phyloP scores from a whole-genome alignment of 2,888 invertebrate species.

The Vanessa cardui region DNA sequence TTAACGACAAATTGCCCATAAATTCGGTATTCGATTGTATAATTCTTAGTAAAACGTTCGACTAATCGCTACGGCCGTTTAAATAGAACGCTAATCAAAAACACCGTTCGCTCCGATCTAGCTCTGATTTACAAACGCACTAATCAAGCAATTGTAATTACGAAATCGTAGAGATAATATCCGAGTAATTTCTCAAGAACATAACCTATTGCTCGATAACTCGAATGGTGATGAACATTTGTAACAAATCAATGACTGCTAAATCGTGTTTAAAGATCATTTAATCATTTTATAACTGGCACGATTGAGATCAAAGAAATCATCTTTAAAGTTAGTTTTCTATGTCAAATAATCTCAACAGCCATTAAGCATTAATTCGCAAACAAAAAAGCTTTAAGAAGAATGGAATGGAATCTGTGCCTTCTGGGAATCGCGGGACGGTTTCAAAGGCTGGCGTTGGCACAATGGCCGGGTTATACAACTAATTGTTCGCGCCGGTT shows the following conservation, averaged over 20 bases:
- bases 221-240: slow-evolving; percentile 18
- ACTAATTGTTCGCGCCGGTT: slow-evolving; percentile 68
- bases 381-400: slow-evolving; percentile 62
- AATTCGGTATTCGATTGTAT: slow-evolving; percentile 1
- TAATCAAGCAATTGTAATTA: slow-evolving; percentile 33
- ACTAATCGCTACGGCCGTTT: slow-evolving; percentile 12
- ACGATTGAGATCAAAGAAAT: background rate
- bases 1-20: background rate
- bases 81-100: slow-evolving; percentile 24
- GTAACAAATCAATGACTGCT: slow-evolving; percentile 14
- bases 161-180: slow-evolving; percentile 25
- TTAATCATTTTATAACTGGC: background rate
- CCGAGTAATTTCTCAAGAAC: slow-evolving; percentile 41
- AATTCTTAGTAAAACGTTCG: slow-evolving; percentile 2
- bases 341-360: slow-evolving; percentile 37
- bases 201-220: slow-evolving; percentile 30
- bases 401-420: slow-evolving; percentile 60
- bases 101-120: slow-evolving; percentile 20
- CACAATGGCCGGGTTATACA: slow-evolving; percentile 74
- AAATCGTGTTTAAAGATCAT: slow-evolving; percentile 17
- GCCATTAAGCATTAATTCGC: slow-evolving; percentile 71
- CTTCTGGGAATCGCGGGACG: slow-evolving; percentile 73
- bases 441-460: slow-evolving; percentile 56
- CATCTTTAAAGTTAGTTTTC: slow-evolving; percentile 12
- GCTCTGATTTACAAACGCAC: slow-evolving; percentile 27